Percentiles rank a stretch among this genome's conserved stretches.
Conservation (phyloP, 2,888 invertebrate species). For the Furcula furcula region DNA sequence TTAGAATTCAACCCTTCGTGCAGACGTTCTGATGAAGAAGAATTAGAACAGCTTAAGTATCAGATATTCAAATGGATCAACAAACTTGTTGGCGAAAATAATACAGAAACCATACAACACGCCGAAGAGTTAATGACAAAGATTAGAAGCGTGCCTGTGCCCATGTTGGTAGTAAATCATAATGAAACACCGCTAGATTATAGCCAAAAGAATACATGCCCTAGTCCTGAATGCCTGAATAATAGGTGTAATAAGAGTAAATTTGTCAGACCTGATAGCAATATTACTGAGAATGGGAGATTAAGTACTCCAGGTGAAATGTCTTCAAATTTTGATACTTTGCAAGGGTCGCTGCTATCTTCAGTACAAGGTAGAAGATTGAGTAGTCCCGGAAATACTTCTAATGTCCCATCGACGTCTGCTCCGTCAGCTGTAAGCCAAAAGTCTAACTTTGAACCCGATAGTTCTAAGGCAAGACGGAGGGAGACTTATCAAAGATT, state of each 20-base stretch:
- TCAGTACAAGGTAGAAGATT: too few relatives aligned
- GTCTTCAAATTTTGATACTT: neutral
- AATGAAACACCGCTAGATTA: neutral
- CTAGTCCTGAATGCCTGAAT: neutral
- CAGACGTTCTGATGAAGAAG: constrained; percentile 34
- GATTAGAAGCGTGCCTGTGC: constrained; percentile 45
- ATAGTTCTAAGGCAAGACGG: too few relatives aligned
- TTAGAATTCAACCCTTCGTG: constrained; percentile 41
- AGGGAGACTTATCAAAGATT: too few relatives aligned
- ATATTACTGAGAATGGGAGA: neutral
- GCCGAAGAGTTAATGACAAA: constrained; percentile 47
- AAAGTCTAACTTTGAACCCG: too few relatives aligned
- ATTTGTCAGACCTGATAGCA: neutral
- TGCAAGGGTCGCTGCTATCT: too few relatives aligned
- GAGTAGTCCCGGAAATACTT: too few relatives aligned
- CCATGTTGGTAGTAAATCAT: constrained; percentile 24
- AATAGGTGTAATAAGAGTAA: neutral
- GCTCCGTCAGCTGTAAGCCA: too few relatives aligned
- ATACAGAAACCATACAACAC: constrained; percentile 37
- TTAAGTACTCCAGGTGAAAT: neutral
- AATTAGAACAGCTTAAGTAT: constrained; percentile 58
- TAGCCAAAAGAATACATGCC: neutral
- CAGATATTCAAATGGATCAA: constrained; percentile 66
- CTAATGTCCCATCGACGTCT: too few relatives aligned
- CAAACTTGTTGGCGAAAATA: constrained; percentile 47